Percentiles rank a stretch among this genome's conserved stretches.
Conservation (phyloP, 2,797 vertebrate genomes). For the Paramormyrops hopkinsi region DNA sequence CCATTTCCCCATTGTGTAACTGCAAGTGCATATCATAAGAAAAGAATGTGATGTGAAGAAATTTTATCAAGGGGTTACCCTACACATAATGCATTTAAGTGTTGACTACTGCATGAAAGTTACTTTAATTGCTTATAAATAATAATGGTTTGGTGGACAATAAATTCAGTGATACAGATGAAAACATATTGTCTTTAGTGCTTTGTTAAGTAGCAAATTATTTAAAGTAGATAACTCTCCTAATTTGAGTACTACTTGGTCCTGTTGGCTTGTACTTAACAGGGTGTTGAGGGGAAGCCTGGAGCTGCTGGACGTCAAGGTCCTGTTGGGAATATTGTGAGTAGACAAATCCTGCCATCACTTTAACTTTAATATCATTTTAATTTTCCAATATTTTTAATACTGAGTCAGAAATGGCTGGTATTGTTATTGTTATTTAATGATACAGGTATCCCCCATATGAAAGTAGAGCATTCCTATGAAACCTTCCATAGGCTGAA, state of each 20-base stretch:
- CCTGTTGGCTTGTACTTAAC: constrained; percentile 15
- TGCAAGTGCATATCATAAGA: not conserved
- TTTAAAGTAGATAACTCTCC: not conserved
- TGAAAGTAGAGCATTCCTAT: not conserved
- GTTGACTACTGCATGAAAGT: not conserved
- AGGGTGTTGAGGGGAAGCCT: constrained; percentile 59
- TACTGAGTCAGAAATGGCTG: not conserved
- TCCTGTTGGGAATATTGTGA: constrained; percentile 57
- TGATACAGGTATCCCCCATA: not conserved
- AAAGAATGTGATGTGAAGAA: not conserved
- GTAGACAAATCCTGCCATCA: constrained; percentile 27
- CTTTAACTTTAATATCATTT: not conserved
- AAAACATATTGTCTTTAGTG: not conserved
- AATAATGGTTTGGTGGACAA: not conserved
- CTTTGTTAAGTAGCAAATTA: not conserved
- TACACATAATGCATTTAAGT: not conserved
- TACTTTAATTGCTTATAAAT: not conserved
- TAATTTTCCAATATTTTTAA: not conserved
- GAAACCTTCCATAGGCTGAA: not conserved
- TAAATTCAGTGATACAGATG: not conserved
- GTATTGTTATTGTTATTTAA: not conserved
- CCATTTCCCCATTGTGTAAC: not conserved
- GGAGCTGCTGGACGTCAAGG: constrained; percentile 60
- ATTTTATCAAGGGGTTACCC: not conserved
- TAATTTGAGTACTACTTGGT: not conserved